Evolutionary conservation across 2,797 vertebrate genomes (phyloP), one percentile per base, ranked within the genome.

Genomic region (Tamandua tetradactyla): DNA sequence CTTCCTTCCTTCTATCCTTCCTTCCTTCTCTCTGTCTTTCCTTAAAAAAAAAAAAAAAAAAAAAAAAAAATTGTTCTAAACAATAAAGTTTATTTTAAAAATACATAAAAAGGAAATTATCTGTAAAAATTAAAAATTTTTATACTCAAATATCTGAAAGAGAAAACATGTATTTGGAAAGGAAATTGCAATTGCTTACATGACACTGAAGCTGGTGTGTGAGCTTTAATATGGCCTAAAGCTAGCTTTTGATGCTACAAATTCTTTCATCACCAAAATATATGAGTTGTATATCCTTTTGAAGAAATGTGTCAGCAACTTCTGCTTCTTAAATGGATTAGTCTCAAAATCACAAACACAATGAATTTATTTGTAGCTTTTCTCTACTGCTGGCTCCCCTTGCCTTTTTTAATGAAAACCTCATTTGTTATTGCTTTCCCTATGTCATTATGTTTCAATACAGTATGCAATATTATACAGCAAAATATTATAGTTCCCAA

Each of bases 181-280:
- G 37, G 15, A 94, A 75, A 83, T 7, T 62, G 55, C 32, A 83
- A 8, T 32, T 91, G 7, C n/a, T 57, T 35, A 69, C 13, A n/a
- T 30, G 32, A 0, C 27, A 74, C n/a, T 76, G 8, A 82, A 12
- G n/a, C 32, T 35, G 22, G 0, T 40, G 30, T 89, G 13, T 64
- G 10, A 95, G 64, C 89, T 62, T 91, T 94, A 94, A 72, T 79
- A 69, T 10, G 87, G 37, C 30, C 68, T 68, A 44, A 87, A 76
- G 59, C 37, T 87, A 35, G 37, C 9, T 80, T 32, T 27, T 84
- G 80, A 30, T 85, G 42, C 47, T 91, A 18, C 25, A 87, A 71
- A 76, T 68, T 78, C 62, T 88, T 95, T 94, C 61, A 81, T 88
- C 44, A 23, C 79, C 78, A 64, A 92, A 92, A 93, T 78, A 64